These are phyloP conservation scores for Colius striatus DNA, from an alignment of 2,113 vertebrate genomes.

Conservation along the genomic window DNA sequence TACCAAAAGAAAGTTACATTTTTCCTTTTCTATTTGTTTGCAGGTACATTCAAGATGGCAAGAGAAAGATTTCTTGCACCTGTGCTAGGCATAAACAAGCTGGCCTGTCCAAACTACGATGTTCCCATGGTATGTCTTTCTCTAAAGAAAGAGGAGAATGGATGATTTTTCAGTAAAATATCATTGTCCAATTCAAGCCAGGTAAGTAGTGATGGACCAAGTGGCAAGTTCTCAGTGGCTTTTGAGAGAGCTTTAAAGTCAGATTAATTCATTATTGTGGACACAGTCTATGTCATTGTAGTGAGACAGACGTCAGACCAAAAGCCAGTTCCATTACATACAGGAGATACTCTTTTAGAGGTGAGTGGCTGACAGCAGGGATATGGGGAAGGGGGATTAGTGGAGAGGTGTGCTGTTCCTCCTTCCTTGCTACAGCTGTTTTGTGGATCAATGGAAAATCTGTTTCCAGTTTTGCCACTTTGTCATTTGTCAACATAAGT, in stretches of 20 bases:
- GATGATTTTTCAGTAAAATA: neutral
- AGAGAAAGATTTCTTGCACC: neutral
- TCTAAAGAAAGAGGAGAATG: neutral
- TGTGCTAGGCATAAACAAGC: neutral
- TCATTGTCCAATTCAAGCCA: neutral
- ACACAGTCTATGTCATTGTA: neutral
- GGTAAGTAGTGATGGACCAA: neutral
- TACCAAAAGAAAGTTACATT: neutral
- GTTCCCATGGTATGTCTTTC: neutral
- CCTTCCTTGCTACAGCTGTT: neutral
- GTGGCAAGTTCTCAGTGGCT: neutral
- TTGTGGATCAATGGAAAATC: conserved; percentile 1
- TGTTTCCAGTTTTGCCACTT: conserved; percentile 36
- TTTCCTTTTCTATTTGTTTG: neutral
- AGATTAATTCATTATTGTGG: neutral
- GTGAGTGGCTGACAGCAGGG: neutral
- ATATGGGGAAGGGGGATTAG: neutral
- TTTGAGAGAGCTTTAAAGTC: neutral
- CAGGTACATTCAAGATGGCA: neutral
- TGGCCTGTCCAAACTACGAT: neutral
- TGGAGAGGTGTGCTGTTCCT: neutral
- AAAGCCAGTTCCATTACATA: neutral
- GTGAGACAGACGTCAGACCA: neutral
- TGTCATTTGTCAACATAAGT: conserved; percentile 26
- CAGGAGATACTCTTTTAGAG: neutral